Conservation (phyloP, 2,797 vertebrate genomes). For the Petrocephalus sullivani region DNA sequence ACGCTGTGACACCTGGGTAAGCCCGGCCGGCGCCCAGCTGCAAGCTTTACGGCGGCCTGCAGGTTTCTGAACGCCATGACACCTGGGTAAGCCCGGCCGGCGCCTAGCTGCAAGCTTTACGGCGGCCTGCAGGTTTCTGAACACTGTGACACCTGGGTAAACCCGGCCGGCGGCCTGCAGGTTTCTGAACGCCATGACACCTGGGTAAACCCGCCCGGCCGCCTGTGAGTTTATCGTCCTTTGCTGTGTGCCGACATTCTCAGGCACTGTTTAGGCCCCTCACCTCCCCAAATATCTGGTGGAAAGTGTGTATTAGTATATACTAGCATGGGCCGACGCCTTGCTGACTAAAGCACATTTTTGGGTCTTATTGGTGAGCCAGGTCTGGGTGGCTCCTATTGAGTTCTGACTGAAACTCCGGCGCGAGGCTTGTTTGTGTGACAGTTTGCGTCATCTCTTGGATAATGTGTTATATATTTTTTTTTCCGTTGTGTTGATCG, state of each 20-base stretch:
- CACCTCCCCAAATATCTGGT: background rate
- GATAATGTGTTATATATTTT: background rate
- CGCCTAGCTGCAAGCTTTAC: background rate
- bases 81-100: too few relatives aligned
- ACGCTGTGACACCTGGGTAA: too few relatives aligned
- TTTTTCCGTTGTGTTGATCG: background rate
- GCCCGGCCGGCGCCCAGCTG: too few relatives aligned
- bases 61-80: background rate
- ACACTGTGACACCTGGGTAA: too few relatives aligned
- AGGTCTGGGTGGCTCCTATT: background rate
- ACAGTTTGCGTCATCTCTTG: background rate
- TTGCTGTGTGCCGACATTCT: background rate
- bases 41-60: background rate
- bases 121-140: background rate
- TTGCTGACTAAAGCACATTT: conserved; percentile 18
- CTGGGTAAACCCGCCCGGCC: too few relatives aligned
- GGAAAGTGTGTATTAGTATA: conserved; percentile 4
- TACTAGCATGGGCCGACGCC: conserved; percentile 20
- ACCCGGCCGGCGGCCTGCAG: too few relatives aligned
- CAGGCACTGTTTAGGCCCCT: background rate
- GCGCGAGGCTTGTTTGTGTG: background rate
- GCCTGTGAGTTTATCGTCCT: background rate
- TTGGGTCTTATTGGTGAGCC: background rate
- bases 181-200: background rate
- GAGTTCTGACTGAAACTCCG: background rate